phyloP scores from a whole-genome alignment of 2,797 vertebrate species.

The Sparus aurata region DNA sequence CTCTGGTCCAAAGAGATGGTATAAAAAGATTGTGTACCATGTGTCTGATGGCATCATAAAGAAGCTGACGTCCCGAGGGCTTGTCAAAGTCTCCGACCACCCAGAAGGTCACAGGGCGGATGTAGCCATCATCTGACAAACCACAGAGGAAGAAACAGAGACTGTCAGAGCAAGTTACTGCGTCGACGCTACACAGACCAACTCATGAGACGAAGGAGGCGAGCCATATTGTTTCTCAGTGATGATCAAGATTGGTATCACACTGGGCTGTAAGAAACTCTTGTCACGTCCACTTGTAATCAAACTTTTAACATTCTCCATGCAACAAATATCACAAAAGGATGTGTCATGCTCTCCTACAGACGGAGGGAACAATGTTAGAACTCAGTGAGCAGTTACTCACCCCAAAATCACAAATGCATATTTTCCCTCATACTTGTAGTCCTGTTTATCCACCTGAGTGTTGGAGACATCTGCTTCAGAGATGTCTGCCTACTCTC shows the following conservation, averaged over 20 bases:
- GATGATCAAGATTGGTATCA: not conserved
- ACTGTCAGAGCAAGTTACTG: not conserved
- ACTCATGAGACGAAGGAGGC: not conserved
- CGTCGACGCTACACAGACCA: not conserved
- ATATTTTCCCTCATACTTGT: too few relatives aligned
- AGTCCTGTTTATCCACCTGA: too few relatives aligned
- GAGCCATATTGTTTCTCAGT: not conserved
- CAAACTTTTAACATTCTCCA: conserved; percentile 34
- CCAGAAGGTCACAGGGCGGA: conserved; percentile 98
- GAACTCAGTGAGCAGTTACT: conserved; percentile 26
- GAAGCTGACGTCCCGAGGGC: conserved; percentile 92
- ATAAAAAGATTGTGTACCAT: conserved; percentile 84
- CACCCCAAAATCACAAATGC: too few relatives aligned
- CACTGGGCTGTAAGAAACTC: not conserved
- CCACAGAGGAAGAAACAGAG: conserved; percentile 41
- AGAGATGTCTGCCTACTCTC: too few relatives aligned
- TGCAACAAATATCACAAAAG: conserved; percentile 52
- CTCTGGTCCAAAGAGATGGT: not conserved
- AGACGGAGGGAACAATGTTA: conserved; percentile 38
- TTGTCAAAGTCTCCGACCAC: conserved; percentile 97
- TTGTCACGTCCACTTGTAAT: not conserved
- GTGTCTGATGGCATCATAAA: conserved; percentile 98
- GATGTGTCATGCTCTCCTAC: conserved; percentile 62
- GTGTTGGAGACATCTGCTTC: too few relatives aligned
- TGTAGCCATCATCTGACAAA: conserved; percentile 91